Evolutionary conservation across 37 sponge, comb jelly and placozoan genomes (phyloP), one percentile per base, ranked within the genome.

Genomic region (Theonella swinhoei): DNA sequence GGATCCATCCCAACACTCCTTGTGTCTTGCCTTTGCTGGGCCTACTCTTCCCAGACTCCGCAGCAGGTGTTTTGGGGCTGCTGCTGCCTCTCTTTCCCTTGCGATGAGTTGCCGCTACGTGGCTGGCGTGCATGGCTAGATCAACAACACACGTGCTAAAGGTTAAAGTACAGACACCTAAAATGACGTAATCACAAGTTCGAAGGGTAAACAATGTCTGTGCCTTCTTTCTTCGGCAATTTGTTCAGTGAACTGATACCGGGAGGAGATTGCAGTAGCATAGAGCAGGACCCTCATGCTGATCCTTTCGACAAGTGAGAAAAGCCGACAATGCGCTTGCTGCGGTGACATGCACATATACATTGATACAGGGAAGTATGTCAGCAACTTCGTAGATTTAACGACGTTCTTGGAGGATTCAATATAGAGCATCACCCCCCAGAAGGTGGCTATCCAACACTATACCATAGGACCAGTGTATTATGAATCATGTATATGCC

Each of bases 301-400:
- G 80, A 79, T 64, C 80, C 80, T 3, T 63, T 79, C 8, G 80
- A 79, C 5, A 79, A 79, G 80, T 79, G 31, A 77, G 77, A 20
- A 41, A 19, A 11, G 2, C 3, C 23, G 54, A 47, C 14, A 7
- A 17, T 47, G 54, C 11, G 54, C 54, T n/a, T 47, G 54, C 14
- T 47, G 54, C 7, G 54, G 54, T 47, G n/a, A n/a, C n/a, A n/a
- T n/a, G n/a, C n/a, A n/a, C n/a, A n/a, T n/a, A 28, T n/a, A 5
- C 26, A 5, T 28, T 3, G 9, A 35, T 64, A 64, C 39, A 79
- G 80, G 42, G 80, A 79, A 29, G 61, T 79, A 9, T 79, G 80
- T 17, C 62, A 33, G 22, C 59, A 61, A 65, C 25, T 79, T 9
- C 59, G 80, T 22, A 61, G 61, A 24, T 79, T 79, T 39, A 64